Base-by-base conservation (phyloP, 2,113 vertebrate genomes). In the Epinephelus lanceolatus region DNA sequence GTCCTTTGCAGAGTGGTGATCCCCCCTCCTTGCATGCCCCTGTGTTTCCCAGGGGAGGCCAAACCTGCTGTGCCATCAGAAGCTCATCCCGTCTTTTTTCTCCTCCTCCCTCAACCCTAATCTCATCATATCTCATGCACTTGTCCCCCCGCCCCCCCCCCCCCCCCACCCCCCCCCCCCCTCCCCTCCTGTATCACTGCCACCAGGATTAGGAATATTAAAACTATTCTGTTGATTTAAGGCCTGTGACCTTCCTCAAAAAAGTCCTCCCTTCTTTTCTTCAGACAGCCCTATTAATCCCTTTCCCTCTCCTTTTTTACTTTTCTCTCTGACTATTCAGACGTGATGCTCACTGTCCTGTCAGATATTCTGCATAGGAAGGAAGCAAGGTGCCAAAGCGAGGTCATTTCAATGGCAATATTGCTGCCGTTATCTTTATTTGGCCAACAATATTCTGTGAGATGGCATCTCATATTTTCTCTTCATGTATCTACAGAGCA, bases 11-110 rank as follows among this genome's bases (percentile, higher is more conserved):
- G 88, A 88, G 91, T 90, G 88, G 77, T 49, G 63, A 88, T 89
- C 45, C 65, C 89, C 89, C 92, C 91, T 79, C 88, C 91, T 79
- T 83, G 57, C 61, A 17, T 91, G 83, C 87, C 88, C 86, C 83
- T 9, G 73, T 83, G 81, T 89, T 91, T 91, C 92, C 92, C 84
- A 72, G 90, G 91, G 93, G 89, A 91, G 86, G 56, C 88, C 84
- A 92, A 94, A 95, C 93, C 93, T 94, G 95, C 94, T 95, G 95
- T 91, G 93, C 94, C 94, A 95, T 95, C 94, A 95, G 89, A 95
- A 95, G 86, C 93, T 82, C 89, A 90, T 91, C 83, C 85, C 67
- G 61, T 87, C 69, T 76, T 86, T 80, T 76, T 78, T 71, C 75
- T 53, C 72, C 78, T 86, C 75, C 85, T 83, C 59, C 81, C 88